Conservation (phyloP, 2,113 vertebrate species). For the Acanthochromis polyacanthus region DNA sequence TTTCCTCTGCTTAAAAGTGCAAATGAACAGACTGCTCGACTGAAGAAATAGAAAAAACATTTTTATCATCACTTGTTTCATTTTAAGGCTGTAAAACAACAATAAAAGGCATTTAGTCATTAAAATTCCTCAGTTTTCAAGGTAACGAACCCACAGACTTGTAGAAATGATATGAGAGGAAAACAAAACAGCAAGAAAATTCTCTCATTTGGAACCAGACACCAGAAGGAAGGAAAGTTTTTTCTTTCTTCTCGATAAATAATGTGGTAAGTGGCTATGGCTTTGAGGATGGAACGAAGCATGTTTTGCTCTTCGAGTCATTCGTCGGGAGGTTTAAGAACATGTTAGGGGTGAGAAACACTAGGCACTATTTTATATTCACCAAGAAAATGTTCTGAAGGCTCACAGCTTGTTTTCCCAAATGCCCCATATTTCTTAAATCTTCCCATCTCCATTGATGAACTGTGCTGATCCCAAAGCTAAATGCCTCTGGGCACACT, state of each 20-base stretch:
- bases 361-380: neutral
- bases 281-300: neutral
- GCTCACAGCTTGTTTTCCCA: conserved; percentile 31
- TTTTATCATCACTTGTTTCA: too few relatives aligned
- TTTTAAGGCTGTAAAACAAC: too few relatives aligned
- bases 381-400: neutral
- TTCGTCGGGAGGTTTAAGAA: neutral
- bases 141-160: too few relatives aligned
- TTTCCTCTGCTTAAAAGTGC: too few relatives aligned
- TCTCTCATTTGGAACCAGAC: too few relatives aligned
- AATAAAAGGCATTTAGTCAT: too few relatives aligned
- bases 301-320: neutral
- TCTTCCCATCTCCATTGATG: conserved; percentile 49
- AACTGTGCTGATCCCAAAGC: conserved; percentile 45
- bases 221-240: too few relatives aligned
- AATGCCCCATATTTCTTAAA: conserved; percentile 36
- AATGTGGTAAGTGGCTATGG: neutral
- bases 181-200: too few relatives aligned
- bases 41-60: too few relatives aligned
- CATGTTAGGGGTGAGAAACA: neutral
- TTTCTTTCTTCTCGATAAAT: neutral
- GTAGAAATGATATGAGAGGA: too few relatives aligned
- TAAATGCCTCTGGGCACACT: conserved; percentile 36
- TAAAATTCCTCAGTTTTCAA: too few relatives aligned
- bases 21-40: too few relatives aligned